Base-by-base conservation (phyloP, 2,113 vertebrate species). In the Callorhinus ursinus region DNA sequence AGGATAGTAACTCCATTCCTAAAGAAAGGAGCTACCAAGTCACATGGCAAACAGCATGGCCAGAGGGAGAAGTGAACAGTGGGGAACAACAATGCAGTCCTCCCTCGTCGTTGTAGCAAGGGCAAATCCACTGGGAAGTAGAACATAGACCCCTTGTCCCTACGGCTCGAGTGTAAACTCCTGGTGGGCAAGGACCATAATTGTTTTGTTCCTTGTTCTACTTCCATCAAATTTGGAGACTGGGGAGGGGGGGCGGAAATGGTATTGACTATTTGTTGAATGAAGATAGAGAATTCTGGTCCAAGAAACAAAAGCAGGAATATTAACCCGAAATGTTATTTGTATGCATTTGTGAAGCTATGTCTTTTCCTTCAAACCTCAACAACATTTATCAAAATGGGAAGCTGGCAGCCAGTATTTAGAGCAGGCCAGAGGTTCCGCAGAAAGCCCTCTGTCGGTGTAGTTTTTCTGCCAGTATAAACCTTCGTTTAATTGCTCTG, bases 401-500 rank as follows among this genome's bases (percentile, higher is more conserved):
- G 51, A 88, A 55, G 14, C 18, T 59, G 65, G 80, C 90, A 92
- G 88, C 24, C 96, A 36, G 69, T 71, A 24, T 76, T 90, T 59
- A 79, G 87, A 93, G 82, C 42, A n/a, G 69, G n/a, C 91, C 86
- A 53, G 51, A 87, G 74, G 86, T 80, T 71, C 88, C 59, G 28
- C 49, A 87, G 33, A 51, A 81, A 93, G 51, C 89, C 46, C 18
- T 86, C 61, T 0, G 14, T 65, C 82, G 92, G 82, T 2, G 1
- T 83, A 65, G 61, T 81, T 88, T 94, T 83, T 80, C 93, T 92
- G 42, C 74, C 63, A 90, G n/a, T 80, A 53, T 79, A 95, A 89
- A 81, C 67, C 94, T 96, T 92, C 90, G 79, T 42, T 97, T 97
- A 95, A 89, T 90, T 96, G 83, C 92, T 42, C 39, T 82, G 76